These are phyloP conservation scores for Oreochromis tanganicae DNA, from an alignment of 2,113 vertebrate genomes.

Conservation along the genomic window DNA sequence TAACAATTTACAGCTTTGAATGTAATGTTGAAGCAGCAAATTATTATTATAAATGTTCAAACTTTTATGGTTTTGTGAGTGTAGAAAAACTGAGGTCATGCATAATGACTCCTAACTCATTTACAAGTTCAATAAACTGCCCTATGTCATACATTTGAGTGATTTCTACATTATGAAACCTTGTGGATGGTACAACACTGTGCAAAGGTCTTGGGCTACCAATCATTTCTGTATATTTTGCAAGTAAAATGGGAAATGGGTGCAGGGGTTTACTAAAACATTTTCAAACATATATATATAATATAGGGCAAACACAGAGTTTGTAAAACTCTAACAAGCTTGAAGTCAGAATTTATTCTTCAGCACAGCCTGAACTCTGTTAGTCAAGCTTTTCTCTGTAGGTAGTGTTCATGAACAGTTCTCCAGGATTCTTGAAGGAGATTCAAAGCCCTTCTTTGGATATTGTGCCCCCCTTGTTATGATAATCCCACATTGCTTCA, in stretches of 20 bases:
- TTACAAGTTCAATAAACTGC: slow-evolving; percentile 76
- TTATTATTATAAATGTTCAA: slow-evolving; percentile 95
- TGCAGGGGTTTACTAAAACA: neutral
- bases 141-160: slow-evolving; percentile 64
- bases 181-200: neutral
- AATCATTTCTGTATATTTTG: neutral
- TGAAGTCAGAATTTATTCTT: too few species aligned
- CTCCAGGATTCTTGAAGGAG: too few species aligned
- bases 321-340: too few species aligned
- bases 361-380: too few species aligned
- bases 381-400: too few species aligned
- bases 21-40: slow-evolving; percentile 98
- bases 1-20: slow-evolving; percentile 99
- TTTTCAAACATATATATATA: neutral
- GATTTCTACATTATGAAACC: neutral
- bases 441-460: too few species aligned
- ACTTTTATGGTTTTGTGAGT: slow-evolving; percentile 98
- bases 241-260: neutral
- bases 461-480: too few species aligned
- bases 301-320: too few species aligned
- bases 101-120: slow-evolving; percentile 79
- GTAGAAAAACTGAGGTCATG: slow-evolving; percentile 83
- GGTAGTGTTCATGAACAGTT: too few species aligned
- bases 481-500: too few species aligned
- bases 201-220: neutral